Evolutionary conservation across 2,888 invertebrate genomes (phyloP), one percentile per base, ranked within the genome.

Genomic region (Apamea sordens): DNA sequence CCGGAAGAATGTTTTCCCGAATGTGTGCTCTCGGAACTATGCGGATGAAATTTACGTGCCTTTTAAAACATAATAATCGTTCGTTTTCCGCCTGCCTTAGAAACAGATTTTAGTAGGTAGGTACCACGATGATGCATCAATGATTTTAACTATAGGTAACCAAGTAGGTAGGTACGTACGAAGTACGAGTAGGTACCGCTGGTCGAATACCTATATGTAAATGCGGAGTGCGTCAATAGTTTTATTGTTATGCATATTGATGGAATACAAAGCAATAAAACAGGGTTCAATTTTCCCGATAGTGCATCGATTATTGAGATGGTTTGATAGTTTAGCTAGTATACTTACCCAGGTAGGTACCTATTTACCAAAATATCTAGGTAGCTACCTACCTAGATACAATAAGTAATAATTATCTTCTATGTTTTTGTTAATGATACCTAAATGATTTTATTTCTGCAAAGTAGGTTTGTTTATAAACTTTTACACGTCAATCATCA

Each of bases 171-270:
- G 21, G 53, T 28, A n/a, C 8, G 18, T 32, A 28, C 13, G 21
- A 50, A 50, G 56, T n/a, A 53, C 28, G n/a, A 61, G 28, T 41
- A 36, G 41, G 5, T 64, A 59, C 24, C n/a, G 36, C 4, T 21
- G 15, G 24, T 28, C 28, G 53, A 63, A 56, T 75, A n/a, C n/a
- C n/a, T n/a, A 28, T 41, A 47, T 47, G 47, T 69, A 81, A 81
- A 69, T 80, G 36, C 68, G 41, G 32, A 59, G 69, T 70, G 56
- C 69, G 69, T 82, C 83, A 83, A 77, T 77, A 68, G 71, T 82
- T 83, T 82, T 82, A 82, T 80, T 76, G 80, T 28, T 69, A 80
- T 76, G 82, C 64, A 76, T 82, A 64, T 47, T 72, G 18, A 72
- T 71, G 71, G 61, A 77, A 69, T 50, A 59, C n/a, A 77, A 41